phyloP scores from a whole-genome alignment of 2,113 vertebrate species.

The Drymodes brunneopygia region DNA sequence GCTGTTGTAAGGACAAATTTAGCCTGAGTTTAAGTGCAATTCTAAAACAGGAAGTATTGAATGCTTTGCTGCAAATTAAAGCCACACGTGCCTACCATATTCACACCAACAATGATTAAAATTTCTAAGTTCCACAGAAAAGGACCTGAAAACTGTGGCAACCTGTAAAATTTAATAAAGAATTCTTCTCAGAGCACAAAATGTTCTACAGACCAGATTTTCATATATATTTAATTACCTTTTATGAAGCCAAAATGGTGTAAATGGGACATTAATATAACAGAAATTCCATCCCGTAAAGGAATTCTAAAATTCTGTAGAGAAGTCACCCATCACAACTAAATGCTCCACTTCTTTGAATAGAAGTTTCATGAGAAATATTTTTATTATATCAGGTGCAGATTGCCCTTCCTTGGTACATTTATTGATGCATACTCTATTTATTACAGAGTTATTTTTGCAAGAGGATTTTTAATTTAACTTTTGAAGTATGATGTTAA shows the following conservation, averaged over 20 bases:
- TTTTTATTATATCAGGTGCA: slow-evolving; percentile 53
- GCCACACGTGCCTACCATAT: neutral
- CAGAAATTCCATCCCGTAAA: neutral
- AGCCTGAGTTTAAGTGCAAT: neutral
- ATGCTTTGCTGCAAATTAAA: neutral
- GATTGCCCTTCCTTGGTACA: neutral
- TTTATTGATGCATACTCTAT: slow-evolving; percentile 21
- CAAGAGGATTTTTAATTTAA: slow-evolving; percentile 43
- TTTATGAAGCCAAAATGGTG: neutral
- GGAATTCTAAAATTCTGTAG: neutral
- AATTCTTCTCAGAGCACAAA: neutral
- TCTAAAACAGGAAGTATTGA: neutral
- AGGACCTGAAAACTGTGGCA: neutral
- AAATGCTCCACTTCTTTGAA: neutral
- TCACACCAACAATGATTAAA: neutral
- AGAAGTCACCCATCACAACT: neutral
- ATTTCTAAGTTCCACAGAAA: neutral
- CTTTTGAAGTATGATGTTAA: slow-evolving; percentile 32
- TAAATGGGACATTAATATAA: neutral
- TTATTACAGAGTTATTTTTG: slow-evolving; percentile 40
- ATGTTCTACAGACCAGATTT: neutral
- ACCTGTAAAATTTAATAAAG: neutral
- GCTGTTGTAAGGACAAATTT: neutral
- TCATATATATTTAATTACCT: neutral
- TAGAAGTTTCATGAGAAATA: neutral